phyloP scores from a whole-genome alignment of 2,888 invertebrate genomes.

The Tinea pellionella region DNA sequence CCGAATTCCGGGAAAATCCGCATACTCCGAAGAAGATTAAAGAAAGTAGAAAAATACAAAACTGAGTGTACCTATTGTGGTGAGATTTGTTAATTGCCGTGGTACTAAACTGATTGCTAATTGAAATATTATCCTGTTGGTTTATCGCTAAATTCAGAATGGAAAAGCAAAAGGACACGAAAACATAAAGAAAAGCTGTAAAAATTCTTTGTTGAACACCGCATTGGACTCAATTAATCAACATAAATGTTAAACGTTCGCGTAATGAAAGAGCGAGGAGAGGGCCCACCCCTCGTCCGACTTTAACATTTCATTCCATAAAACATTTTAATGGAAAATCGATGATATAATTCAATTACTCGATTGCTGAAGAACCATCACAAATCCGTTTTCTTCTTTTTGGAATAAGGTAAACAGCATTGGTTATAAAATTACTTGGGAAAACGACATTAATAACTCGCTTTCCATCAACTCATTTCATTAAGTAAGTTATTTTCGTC shows the following conservation, averaged over 20 bases:
- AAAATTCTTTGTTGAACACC: slow-evolving; percentile 17
- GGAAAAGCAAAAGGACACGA: slow-evolving; percentile 8
- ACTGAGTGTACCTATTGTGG: too few relatives aligned
- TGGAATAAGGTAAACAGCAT: slow-evolving; percentile 25
- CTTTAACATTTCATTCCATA: slow-evolving; percentile 63
- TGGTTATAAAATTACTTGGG: slow-evolving; percentile 5
- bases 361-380: slow-evolving; percentile 45
- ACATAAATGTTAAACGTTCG: slow-evolving; percentile 18
- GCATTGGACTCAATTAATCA: slow-evolving; percentile 22
- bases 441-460: slow-evolving; percentile 3
- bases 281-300: slow-evolving; percentile 41
- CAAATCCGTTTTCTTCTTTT: slow-evolving; percentile 41
- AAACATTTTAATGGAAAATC: slow-evolving; percentile 69
- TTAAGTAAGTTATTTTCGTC: not conserved
- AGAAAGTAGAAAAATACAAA: not conserved
- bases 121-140: not conserved
- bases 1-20: not conserved
- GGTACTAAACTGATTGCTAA: too few relatives aligned
- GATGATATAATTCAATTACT: slow-evolving; percentile 67
- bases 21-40: not conserved
- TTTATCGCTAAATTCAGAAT: not conserved
- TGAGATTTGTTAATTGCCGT: too few relatives aligned
- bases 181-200: slow-evolving; percentile 15
- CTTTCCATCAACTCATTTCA: not conserved
- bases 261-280: slow-evolving; percentile 27